These are phyloP conservation scores for Eulemur macaco DNA, from an alignment of 2,113 vertebrate species.

Conservation along the genomic window DNA sequence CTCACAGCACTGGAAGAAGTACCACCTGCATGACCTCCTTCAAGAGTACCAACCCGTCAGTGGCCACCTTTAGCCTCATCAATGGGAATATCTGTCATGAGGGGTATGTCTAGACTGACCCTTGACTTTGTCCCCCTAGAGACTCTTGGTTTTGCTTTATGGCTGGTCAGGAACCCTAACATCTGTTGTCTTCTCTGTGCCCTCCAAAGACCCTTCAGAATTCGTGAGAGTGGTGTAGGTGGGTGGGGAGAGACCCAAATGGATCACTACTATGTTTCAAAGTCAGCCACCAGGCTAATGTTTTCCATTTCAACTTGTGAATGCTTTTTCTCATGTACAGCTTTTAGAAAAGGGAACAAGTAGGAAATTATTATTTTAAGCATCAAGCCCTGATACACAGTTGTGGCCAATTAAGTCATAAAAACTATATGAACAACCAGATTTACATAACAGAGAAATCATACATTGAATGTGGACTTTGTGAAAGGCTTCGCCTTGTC, in stretches of 20 bases:
- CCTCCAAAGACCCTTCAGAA: neutral
- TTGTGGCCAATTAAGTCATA: conserved; percentile 2
- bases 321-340: neutral
- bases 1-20: conserved; percentile 85
- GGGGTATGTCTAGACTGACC: conserved; percentile 83
- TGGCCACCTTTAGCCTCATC: conserved; percentile 90
- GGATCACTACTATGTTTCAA: neutral
- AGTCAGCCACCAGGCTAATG: neutral
- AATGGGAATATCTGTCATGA: conserved; percentile 89
- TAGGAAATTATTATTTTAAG: conserved; percentile 41
- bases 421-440: neutral
- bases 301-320: conserved; percentile 37
- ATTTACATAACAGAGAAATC: conserved; percentile 23
- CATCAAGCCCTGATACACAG: neutral
- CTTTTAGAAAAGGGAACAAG: conserved; percentile 33
- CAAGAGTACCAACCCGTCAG: conserved; percentile 92
- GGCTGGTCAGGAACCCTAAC: neutral
- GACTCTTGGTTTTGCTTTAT: neutral
- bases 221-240: neutral
- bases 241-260: neutral
- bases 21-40: conserved; percentile 91
- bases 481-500: neutral
- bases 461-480: neutral
- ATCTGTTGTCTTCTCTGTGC: neutral
- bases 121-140: neutral